These are phyloP conservation scores for Thomomys bottae DNA, from an alignment of 2,113 vertebrate species.

Conservation along the genomic window DNA sequence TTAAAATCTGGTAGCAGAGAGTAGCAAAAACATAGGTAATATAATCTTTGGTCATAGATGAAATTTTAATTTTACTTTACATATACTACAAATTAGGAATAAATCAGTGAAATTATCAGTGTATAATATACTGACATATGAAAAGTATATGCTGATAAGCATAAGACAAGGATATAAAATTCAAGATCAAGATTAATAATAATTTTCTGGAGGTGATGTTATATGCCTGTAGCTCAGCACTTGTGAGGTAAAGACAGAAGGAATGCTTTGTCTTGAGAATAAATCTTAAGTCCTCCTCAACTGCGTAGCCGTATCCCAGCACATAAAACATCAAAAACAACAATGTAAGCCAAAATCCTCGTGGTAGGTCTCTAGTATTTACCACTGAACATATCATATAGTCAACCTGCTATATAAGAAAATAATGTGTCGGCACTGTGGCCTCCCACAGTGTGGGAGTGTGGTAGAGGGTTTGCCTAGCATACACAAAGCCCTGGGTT, in stretches of 20 bases:
- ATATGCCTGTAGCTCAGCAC: too few relatives aligned
- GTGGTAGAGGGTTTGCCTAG: too few relatives aligned
- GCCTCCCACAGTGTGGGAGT: too few relatives aligned
- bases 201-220: fast-evolving
- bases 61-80: slow-evolving; percentile 26
- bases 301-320: too few relatives aligned
- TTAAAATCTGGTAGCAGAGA: not conserved
- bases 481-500: too few relatives aligned
- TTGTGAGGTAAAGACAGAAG: too few relatives aligned
- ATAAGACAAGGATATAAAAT: not conserved
- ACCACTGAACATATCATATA: not conserved
- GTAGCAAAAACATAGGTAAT: not conserved
- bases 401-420: not conserved
- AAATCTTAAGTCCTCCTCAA: too few relatives aligned
- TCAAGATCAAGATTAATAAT: not conserved
- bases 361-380: not conserved
- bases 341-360: too few relatives aligned
- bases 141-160: not conserved
- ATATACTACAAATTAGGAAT: not conserved
- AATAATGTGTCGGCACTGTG: too few relatives aligned
- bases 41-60: not conserved
- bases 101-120: not conserved
- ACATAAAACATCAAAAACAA: too few relatives aligned
- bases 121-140: not conserved
- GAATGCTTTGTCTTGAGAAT: too few relatives aligned